Base-by-base conservation (phyloP, 2,888 invertebrate genomes). In the Xiphydria camelus region DNA sequence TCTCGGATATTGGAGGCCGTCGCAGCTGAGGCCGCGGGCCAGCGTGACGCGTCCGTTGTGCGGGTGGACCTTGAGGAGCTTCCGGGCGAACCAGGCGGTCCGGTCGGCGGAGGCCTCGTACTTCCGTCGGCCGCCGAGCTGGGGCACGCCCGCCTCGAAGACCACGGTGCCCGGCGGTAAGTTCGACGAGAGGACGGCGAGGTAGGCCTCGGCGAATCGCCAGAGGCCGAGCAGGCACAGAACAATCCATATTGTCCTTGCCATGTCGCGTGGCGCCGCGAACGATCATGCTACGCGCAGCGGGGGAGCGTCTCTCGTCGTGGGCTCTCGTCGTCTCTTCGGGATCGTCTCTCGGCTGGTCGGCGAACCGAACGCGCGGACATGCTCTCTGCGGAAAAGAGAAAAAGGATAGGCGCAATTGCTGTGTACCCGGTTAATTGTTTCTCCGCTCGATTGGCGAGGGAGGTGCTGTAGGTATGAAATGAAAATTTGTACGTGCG, bases 41-140 rank as follows among this genome's bases (percentile, higher is more conserved):
- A 92, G 77, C n/a, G 83, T 83, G 44, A 91, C 87, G 54, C 85
- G 82, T 10, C 91, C 92, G 51, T 82, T 84, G 62, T 85, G 85
- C 43, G 83, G 81, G 74, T 89, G 86, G 45, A 93, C 89, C 59
- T 83, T 79, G 43, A 92, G 81, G 56, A 92, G 80, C 66, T 87
- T 86, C 61, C 86, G 84, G 10, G 92, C 91, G 76, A 90, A 91
- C 72, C 86, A 84, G 1, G 91, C 91, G 12, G 91, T 91, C 64
- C 89, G 83, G 60, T 90, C 88, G 40, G 83, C 82, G 72, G 91
- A 90, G 54, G 90, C 87, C 70, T 85, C 83, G 76, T 92, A 92
- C 61, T 82, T 82, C 35, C 91, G 80, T 64, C 88, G 87, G 7
- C 89, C 89, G 56, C 89, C 90, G 39, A 90, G 80, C 64, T 86